A percentile compares a stretch with the other conserved stretches of the same genome.
phyloP scores from a whole-genome alignment of 2,113 vertebrate species.

The Chitala chitala region DNA sequence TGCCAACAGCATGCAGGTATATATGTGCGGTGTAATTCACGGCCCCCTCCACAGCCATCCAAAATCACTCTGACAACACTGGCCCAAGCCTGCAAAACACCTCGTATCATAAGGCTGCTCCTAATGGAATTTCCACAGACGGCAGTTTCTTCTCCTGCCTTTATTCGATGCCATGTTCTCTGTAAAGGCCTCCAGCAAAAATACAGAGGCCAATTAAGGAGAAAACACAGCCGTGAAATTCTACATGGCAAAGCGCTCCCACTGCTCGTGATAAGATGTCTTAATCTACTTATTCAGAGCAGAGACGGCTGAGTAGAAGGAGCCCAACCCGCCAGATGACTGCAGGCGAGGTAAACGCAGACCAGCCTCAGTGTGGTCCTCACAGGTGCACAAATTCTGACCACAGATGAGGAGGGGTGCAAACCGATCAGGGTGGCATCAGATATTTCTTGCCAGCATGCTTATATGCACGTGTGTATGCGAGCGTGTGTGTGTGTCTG shows the following conservation, averaged over 20 bases:
- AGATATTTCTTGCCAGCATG: no score
- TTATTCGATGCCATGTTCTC: neutral
- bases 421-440: no score
- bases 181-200: neutral
- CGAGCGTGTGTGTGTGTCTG: no score
- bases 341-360: neutral
- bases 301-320: neutral
- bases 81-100: neutral
- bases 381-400: neutral
- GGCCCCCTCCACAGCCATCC: neutral
- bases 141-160: constrained; percentile 4
- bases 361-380: neutral
- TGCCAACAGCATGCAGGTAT: neutral
- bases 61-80: neutral
- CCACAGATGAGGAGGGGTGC: neutral
- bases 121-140: neutral
- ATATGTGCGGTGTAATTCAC: neutral
- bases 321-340: neutral
- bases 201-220: constrained; percentile 14
- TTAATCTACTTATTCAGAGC: constrained; percentile 20
- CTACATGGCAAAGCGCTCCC: neutral
- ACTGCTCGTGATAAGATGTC: constrained; percentile 6
- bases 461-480: neutral
- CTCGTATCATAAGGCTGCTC: neutral
- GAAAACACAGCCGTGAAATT: constrained; percentile 20